Percentiles rank a stretch among this genome's conserved stretches.
Conservation (phyloP, 2,888 invertebrate species). For the Pterostichus madidus region DNA sequence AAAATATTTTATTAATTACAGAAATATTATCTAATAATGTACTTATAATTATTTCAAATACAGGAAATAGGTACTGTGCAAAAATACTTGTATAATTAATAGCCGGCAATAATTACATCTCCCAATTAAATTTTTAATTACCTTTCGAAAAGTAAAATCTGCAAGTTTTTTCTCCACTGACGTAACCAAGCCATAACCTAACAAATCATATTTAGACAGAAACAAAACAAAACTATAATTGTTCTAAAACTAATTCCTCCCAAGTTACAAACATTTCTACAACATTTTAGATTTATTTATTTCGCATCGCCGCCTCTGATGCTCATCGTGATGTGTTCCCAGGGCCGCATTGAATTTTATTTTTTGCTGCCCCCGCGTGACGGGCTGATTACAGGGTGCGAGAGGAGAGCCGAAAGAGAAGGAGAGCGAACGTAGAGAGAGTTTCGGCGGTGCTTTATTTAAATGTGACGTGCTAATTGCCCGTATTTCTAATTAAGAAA, state of each 20-base stretch:
- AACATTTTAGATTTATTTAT: conserved; percentile 48
- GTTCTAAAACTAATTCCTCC: conserved; percentile 47
- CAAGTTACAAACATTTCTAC: conserved; percentile 40
- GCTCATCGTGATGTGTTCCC: conserved; percentile 39
- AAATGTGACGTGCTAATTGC: conserved; percentile 72
- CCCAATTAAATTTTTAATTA: conserved; percentile 45
- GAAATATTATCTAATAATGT: conserved; percentile 12
- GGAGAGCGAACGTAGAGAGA: conserved; percentile 17
- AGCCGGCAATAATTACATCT: conserved; percentile 17
- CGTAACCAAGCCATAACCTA: conserved; percentile 11
- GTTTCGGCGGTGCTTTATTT: conserved; percentile 70
- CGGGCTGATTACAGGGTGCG: conserved; percentile 64
- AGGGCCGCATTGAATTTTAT: conserved; percentile 66
- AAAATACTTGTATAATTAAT: conserved; percentile 36
- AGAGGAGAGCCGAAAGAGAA: conserved; percentile 22
- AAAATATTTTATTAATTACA: background rate
- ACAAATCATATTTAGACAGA: conserved; percentile 45
- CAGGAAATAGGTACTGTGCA: conserved; percentile 28
- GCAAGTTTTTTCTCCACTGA: conserved; percentile 30
- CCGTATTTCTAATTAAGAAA: conserved; percentile 72
- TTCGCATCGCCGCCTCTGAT: conserved; percentile 30
- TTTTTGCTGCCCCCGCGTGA: conserved; percentile 62
- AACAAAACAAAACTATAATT: conserved; percentile 49
- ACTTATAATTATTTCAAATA: conserved; percentile 26
- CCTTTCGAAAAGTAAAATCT: conserved; percentile 41